Conservation (phyloP, 2,113 vertebrate species). For the Osmerus eperlanus region DNA sequence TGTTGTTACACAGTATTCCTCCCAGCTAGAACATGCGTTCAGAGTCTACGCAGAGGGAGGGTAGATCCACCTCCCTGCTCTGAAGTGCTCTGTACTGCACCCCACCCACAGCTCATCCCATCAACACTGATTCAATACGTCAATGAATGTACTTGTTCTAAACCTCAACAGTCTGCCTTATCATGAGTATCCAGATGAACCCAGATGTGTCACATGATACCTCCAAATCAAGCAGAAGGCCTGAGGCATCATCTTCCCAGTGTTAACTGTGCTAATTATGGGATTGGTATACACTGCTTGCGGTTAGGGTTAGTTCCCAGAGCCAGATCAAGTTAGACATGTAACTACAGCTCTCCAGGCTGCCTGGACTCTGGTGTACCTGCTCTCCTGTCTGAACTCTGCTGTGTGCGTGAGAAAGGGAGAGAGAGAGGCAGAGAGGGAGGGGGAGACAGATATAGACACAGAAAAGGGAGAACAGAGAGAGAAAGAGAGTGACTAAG, state of each 20-base stretch:
- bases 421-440: too few relatives aligned
- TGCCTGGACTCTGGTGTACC: not conserved
- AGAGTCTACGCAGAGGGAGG: too few relatives aligned
- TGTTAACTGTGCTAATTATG: not conserved
- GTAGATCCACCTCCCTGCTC: too few relatives aligned
- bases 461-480: not conserved
- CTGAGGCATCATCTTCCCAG: not conserved
- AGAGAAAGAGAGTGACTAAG: not conserved
- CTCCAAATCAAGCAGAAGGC: not conserved
- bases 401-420: conserved; percentile 2
- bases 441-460: too few relatives aligned
- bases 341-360: not conserved
- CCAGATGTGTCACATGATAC: not conserved
- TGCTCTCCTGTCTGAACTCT: not conserved
- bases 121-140: too few relatives aligned
- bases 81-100: too few relatives aligned
- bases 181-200: too few relatives aligned
- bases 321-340: conserved; percentile 1
- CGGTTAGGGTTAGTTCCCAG: conserved; percentile 1
- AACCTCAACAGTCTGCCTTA: too few relatives aligned
- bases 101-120: too few relatives aligned
- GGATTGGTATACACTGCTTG: not conserved
- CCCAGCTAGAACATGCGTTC: too few relatives aligned
- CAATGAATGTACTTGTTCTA: too few relatives aligned
- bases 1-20: too few relatives aligned